phyloP scores from a whole-genome alignment of 2,888 invertebrate species.

The Lobophora halterata region DNA sequence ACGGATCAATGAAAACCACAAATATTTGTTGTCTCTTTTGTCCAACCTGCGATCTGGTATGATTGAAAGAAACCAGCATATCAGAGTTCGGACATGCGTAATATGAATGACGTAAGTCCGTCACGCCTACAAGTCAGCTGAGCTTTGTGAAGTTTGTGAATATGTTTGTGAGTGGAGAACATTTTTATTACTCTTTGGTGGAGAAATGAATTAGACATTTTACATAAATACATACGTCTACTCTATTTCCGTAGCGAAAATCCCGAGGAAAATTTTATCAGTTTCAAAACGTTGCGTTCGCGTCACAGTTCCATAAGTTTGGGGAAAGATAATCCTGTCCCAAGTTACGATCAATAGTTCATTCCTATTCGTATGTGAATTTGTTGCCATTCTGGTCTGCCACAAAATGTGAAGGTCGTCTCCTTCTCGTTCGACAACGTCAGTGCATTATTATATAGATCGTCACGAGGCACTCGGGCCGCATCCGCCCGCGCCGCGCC shows the following conservation, averaged over 20 bases:
- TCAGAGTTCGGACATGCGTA: slow-evolving; percentile 7
- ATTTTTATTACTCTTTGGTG: no score
- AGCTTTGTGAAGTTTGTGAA: slow-evolving; percentile 1
- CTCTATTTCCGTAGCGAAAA: slow-evolving; percentile 3
- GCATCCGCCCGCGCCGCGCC: slow-evolving; percentile 12
- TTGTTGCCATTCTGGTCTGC: slow-evolving; percentile 61
- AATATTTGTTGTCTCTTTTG: no score
- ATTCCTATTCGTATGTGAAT: slow-evolving; percentile 7
- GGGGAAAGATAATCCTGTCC: no score
- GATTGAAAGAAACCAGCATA: no score
- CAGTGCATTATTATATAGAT: slow-evolving; percentile 27
- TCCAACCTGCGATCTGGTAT: no score
- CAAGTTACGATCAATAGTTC: no score
- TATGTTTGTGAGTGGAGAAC: no score
- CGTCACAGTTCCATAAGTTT: no score
- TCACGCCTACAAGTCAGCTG: slow-evolving; percentile 13
- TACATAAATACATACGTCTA: no score
- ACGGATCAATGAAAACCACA: no score
- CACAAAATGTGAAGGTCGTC: slow-evolving; percentile 62
- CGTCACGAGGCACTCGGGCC: slow-evolving; percentile 18
- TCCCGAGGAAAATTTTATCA: slow-evolving; percentile 6
- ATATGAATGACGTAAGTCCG: background rate
- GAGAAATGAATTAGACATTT: no score
- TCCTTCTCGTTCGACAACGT: slow-evolving; percentile 37
- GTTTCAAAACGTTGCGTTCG: slow-evolving; percentile 1